phyloP scores from a whole-genome alignment of 2,888 invertebrate species.

The Cecidostiba fungosa region DNA sequence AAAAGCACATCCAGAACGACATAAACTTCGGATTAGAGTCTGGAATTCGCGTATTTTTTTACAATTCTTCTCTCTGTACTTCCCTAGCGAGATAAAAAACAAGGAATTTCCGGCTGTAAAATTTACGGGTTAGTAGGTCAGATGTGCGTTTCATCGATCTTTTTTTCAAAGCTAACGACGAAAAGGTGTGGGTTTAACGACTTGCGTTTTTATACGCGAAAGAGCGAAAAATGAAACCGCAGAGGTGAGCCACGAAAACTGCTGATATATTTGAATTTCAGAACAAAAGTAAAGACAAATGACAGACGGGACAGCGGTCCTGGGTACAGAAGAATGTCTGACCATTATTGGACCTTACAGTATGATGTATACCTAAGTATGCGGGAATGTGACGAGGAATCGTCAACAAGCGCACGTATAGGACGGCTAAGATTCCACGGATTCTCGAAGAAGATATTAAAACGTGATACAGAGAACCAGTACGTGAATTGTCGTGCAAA shows the following conservation, averaged over 20 bases:
- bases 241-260: neutral
- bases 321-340: neutral
- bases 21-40: neutral
- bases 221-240: neutral
- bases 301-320: neutral
- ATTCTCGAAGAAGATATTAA: slow-evolving; percentile 10
- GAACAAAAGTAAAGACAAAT: neutral
- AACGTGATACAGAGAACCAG: neutral
- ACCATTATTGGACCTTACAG: neutral
- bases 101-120: slow-evolving; percentile 5
- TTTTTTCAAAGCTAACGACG: slow-evolving; percentile 9
- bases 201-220: neutral
- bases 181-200: slow-evolving; percentile 1
- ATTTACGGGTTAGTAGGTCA: slow-evolving; percentile 13
- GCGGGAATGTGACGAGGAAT: neutral
- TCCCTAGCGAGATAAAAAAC: neutral
- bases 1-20: neutral
- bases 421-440: neutral
- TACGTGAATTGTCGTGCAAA: neutral
- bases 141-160: slow-evolving; percentile 8
- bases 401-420: slow-evolving; percentile 7
- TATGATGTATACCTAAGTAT: neutral
- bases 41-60: neutral
- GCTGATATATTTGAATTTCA: neutral
- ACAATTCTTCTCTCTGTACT: neutral